Percentiles rank a stretch among this genome's conserved stretches.
phyloP scores from a whole-genome alignment of 2,113 vertebrate species.

The Saiga tatarica region DNA sequence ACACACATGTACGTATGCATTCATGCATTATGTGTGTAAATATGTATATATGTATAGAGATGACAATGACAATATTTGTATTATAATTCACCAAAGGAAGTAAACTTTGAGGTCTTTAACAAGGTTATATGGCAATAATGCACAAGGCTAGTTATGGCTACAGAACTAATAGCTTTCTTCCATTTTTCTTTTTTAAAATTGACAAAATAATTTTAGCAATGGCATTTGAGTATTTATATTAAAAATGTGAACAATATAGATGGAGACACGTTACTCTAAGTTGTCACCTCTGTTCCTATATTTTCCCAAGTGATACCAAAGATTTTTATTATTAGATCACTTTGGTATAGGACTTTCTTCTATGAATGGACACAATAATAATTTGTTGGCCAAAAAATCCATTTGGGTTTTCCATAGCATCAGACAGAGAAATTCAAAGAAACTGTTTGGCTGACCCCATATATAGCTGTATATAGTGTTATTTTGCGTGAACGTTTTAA shows the following conservation, averaged over 20 bases:
- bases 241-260: neutral
- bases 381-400: neutral
- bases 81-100: neutral
- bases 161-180: neutral
- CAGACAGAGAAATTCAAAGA: neutral
- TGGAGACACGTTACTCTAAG: neutral
- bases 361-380: neutral
- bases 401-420: neutral
- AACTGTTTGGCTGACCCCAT: accelerated
- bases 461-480: neutral
- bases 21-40: neutral
- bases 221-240: neutral
- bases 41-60: neutral
- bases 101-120: neutral
- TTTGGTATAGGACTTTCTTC: neutral
- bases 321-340: neutral
- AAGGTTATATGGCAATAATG: neutral
- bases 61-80: neutral
- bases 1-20: neutral
- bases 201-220: neutral
- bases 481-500: neutral
- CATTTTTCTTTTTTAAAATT: slow-evolving; percentile 1
- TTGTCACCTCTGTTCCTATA: neutral
- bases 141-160: neutral
- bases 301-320: neutral